Conservation (phyloP, 2,888 invertebrate genomes). For the Drosophila kokeensis region DNA sequence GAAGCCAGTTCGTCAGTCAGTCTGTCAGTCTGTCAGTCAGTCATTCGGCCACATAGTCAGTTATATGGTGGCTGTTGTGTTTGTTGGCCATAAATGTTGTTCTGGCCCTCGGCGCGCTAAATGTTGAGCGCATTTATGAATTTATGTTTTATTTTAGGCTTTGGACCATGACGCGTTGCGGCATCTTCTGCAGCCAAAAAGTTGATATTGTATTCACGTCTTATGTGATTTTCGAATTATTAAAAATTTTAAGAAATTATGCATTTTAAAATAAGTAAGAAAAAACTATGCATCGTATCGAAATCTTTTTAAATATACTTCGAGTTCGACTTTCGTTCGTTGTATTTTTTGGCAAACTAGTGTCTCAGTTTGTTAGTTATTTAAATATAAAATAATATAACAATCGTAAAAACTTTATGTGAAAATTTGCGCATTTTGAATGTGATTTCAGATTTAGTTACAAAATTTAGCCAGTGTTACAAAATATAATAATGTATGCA, state of each 20-base stretch:
- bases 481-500: not conserved
- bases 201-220: not conserved
- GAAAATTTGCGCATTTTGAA: not conserved
- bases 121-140: slow-evolving; percentile 49
- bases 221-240: not conserved
- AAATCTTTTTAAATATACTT: not conserved
- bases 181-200: slow-evolving; percentile 20
- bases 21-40: slow-evolving; percentile 6
- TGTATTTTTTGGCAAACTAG: not conserved
- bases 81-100: slow-evolving; percentile 37
- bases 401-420: not conserved
- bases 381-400: not conserved
- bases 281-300: not conserved
- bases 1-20: slow-evolving; percentile 20
- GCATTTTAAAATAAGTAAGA: not conserved
- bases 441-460: not conserved
- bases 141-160: slow-evolving; percentile 54
- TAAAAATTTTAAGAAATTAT: not conserved
- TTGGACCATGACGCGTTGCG: slow-evolving; percentile 30
- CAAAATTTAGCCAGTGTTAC: not conserved
- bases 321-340: not conserved
- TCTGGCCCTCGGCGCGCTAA: slow-evolving; percentile 31
- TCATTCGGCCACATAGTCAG: slow-evolving; percentile 1
- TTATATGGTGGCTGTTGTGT: not conserved
- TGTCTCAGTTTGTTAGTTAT: not conserved